Conservation (phyloP, 2,113 vertebrate species). For the Aldabrachelys gigantea region DNA sequence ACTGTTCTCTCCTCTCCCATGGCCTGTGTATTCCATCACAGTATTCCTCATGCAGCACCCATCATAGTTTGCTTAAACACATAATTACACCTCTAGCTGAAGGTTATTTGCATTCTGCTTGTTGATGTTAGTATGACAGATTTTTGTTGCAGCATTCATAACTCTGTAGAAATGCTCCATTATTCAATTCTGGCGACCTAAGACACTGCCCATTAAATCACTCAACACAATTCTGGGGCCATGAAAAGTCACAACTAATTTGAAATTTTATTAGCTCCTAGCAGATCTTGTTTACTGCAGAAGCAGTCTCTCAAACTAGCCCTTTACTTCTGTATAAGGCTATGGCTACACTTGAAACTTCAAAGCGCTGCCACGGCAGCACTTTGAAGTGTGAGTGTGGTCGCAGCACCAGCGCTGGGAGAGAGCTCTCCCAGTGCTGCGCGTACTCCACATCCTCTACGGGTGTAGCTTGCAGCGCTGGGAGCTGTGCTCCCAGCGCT, state of each 20-base stretch:
- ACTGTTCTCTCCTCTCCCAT: not conserved
- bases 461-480: too few relatives aligned
- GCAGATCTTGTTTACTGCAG: slow-evolving; percentile 71
- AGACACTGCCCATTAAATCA: slow-evolving; percentile 82
- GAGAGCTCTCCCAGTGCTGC: too few relatives aligned
- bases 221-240: slow-evolving; percentile 71
- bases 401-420: too few relatives aligned
- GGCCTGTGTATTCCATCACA: slow-evolving; percentile 48
- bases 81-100: slow-evolving; percentile 70
- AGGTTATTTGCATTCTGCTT: slow-evolving; percentile 85
- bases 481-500: too few relatives aligned
- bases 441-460: too few relatives aligned
- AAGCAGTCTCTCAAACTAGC: slow-evolving; percentile 55
- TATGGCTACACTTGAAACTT: too few relatives aligned
- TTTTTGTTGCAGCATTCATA: slow-evolving; percentile 85
- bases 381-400: too few relatives aligned
- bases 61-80: slow-evolving; percentile 79
- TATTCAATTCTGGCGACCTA: slow-evolving; percentile 84
- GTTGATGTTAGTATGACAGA: slow-evolving; percentile 82
- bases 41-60: slow-evolving; percentile 74
- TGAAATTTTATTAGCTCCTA: slow-evolving; percentile 80
- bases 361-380: too few relatives aligned
- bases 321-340: slow-evolving; percentile 28
- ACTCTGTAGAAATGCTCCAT: slow-evolving; percentile 89
- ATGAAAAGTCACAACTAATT: slow-evolving; percentile 81